phyloP scores from a whole-genome alignment of 2,888 invertebrate genomes.

The Oligia latruncula region DNA sequence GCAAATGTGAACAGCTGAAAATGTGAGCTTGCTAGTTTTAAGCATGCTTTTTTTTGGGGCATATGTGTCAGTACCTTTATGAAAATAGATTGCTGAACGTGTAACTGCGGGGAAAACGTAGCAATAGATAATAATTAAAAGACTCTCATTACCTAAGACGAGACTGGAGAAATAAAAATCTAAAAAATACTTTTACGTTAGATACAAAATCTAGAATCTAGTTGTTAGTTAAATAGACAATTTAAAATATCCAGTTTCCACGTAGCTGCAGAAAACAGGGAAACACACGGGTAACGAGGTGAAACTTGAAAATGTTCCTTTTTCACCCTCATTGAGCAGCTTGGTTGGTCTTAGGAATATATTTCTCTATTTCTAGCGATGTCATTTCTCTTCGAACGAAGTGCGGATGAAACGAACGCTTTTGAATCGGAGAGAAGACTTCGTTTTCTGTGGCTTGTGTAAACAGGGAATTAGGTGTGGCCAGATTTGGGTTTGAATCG shows the following conservation, averaged over 20 bases:
- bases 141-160: background rate
- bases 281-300: constrained; percentile 51
- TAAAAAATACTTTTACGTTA: background rate
- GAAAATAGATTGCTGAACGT: background rate
- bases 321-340: constrained; percentile 49
- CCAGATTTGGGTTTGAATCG: background rate
- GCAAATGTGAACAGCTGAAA: no score
- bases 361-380: constrained; percentile 37
- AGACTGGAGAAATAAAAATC: background rate
- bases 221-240: constrained; percentile 29
- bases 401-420: constrained; percentile 12
- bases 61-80: no score
- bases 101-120: background rate
- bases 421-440: constrained; percentile 9
- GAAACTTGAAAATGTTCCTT: constrained; percentile 51
- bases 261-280: constrained; percentile 11
- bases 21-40: no score
- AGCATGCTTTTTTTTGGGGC: no score
- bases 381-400: constrained; percentile 31
- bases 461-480: background rate
- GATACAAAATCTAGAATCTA: constrained; percentile 8
- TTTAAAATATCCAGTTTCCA: constrained; percentile 40
- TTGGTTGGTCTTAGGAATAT: constrained; percentile 30
- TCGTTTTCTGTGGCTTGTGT: background rate
- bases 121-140: background rate